Conservation (phyloP, 92 coral and sea anemone genomes). For the Heteractis magnifica region DNA sequence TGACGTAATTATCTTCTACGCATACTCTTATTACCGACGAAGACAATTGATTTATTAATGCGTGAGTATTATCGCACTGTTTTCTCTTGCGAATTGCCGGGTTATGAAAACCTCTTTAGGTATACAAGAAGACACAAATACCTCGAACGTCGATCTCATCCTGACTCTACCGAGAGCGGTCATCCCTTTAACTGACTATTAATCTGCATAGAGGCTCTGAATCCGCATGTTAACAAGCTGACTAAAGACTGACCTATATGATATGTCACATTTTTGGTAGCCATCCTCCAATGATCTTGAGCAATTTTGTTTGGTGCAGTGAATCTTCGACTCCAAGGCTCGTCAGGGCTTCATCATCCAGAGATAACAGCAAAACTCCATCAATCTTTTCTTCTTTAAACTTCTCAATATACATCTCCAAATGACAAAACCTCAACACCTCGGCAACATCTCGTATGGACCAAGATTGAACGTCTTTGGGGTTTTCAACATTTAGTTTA, state of each 20-base stretch:
- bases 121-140: too few species aligned
- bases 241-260: neutral
- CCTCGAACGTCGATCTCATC: too few species aligned
- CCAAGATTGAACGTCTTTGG: slow-evolving; percentile 16
- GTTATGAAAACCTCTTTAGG: too few species aligned
- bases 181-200: too few species aligned
- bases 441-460: slow-evolving; percentile 21
- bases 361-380: slow-evolving; percentile 14
- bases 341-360: slow-evolving; percentile 19
- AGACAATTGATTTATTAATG: too few species aligned
- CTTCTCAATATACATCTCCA: slow-evolving; percentile 14
- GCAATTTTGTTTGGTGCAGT: slow-evolving; percentile 8
- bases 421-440: slow-evolving; percentile 27
- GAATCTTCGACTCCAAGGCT: slow-evolving; percentile 5
- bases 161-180: too few species aligned
- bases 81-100: too few species aligned
- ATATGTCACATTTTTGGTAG: slow-evolving; percentile 7
- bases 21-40: too few species aligned
- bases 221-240: neutral
- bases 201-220: too few species aligned
- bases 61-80: too few species aligned
- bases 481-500: slow-evolving; percentile 1
- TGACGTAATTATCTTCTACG: too few species aligned
- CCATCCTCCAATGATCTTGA: slow-evolving; percentile 36
- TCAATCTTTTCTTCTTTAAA: slow-evolving; percentile 23